Percentiles rank a stretch among this genome's conserved stretches.
Conservation (phyloP, 37 sponge, comb jelly and placozoan genomes). For the Beroe ovata region DNA sequence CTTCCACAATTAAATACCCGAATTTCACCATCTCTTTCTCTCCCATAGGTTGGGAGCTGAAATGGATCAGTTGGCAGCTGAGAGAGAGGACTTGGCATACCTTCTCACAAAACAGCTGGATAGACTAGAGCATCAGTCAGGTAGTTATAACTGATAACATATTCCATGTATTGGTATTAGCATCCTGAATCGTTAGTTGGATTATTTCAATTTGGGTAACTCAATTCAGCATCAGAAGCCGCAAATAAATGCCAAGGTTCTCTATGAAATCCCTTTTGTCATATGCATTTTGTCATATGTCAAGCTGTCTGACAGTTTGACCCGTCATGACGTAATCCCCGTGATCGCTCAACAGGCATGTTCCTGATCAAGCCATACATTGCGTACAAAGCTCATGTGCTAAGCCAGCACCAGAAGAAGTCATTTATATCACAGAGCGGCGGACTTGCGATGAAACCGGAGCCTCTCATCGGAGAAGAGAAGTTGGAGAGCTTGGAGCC, state of each 20-base stretch:
- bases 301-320: no score
- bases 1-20: background rate
- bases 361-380: slow-evolving; percentile 67
- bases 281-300: no score
- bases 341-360: slow-evolving; percentile 29
- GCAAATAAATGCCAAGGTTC: no score
- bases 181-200: no score
- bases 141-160: no score
- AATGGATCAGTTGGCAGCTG: slow-evolving; percentile 44
- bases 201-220: no score
- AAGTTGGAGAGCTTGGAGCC: background rate
- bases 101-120: slow-evolving; percentile 60
- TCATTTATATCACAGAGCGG: background rate
- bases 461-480: background rate
- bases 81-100: slow-evolving; percentile 58
- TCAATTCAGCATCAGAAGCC: no score
- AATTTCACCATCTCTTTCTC: background rate
- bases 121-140: slow-evolving; percentile 59
- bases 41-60: slow-evolving; percentile 22
- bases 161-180: no score
- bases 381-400: slow-evolving; percentile 30
- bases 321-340: no score
- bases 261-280: no score
- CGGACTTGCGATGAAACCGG: background rate
- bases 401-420: slow-evolving; percentile 14